phyloP scores from a whole-genome alignment of 2,888 invertebrate species.

The Aproaerema taeniolella region DNA sequence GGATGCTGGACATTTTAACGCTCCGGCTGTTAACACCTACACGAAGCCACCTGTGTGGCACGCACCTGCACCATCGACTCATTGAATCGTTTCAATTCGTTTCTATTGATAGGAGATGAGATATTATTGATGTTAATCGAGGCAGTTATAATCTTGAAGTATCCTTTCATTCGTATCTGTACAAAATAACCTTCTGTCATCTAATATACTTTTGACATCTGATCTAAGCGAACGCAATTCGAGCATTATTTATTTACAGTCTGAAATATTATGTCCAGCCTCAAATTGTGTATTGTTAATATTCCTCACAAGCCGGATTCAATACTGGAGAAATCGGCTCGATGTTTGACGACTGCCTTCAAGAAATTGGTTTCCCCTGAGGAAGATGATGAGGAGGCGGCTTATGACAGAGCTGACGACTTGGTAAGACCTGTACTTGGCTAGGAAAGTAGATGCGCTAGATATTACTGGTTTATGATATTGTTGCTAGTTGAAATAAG shows the following conservation, averaged over 20 bases:
- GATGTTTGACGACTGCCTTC: constrained; percentile 70
- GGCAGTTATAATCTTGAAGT: too few species aligned
- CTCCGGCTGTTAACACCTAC: constrained; percentile 15
- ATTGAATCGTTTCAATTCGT: constrained; percentile 8
- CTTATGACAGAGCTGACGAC: constrained; percentile 82
- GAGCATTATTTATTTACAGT: too few species aligned
- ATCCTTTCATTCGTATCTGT: too few species aligned
- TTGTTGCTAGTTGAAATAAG: too few species aligned
- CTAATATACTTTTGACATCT: too few species aligned
- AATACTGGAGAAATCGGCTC: constrained; percentile 74
- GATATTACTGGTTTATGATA: neutral
- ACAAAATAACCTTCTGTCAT: too few species aligned
- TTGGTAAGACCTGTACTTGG: constrained; percentile 77
- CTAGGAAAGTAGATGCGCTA: neutral
- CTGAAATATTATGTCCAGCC: too few species aligned
- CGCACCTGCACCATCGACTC: constrained; percentile 14
- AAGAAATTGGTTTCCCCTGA: constrained; percentile 70
- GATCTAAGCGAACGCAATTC: too few species aligned
- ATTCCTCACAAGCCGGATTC: constrained; percentile 78
- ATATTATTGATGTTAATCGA: too few species aligned
- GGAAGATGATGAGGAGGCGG: constrained; percentile 75
- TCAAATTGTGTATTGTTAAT: too few species aligned
- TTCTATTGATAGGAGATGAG: too few species aligned
- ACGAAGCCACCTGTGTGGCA: constrained; percentile 7
- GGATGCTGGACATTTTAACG: constrained; percentile 23